Evolutionary conservation across 2,888 invertebrate species (phyloP).

Genomic region (Parnassius apollo): DNA sequence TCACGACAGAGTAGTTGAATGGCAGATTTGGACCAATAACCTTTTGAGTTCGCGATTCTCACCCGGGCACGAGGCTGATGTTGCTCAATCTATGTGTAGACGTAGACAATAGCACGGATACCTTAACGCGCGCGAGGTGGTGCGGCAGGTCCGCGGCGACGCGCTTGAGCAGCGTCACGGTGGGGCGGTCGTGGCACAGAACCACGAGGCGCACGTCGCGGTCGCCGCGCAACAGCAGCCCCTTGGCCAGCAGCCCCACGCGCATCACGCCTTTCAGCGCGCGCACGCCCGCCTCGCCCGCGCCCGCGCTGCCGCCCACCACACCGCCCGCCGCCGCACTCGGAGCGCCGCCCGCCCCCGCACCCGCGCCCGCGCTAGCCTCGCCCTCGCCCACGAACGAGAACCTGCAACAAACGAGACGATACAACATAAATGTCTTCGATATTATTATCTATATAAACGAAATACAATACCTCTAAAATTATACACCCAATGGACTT

Average conservation of each 20-base stretch:
- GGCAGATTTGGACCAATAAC: no score
- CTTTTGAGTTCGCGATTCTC: no score
- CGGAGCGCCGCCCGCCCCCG: conserved; percentile 66
- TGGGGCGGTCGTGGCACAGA: conserved; percentile 96
- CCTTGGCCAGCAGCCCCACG: conserved; percentile 89
- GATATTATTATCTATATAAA: no score
- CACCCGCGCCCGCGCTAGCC: conserved; percentile 30
- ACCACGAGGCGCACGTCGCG: conserved; percentile 95
- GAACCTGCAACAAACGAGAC: conserved; percentile 46
- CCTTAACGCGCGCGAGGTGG: conserved; percentile 82
- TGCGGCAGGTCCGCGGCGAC: conserved; percentile 92
- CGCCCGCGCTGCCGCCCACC: conserved; percentile 50
- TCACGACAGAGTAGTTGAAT: no score
- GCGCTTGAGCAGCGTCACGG: conserved; percentile 90
- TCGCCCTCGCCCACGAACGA: conserved; percentile 68
- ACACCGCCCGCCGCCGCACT: conserved; percentile 19
- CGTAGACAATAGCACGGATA: background rate
- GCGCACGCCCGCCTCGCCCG: conserved; percentile 80
- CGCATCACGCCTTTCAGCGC: conserved; percentile 98
- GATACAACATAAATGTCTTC: no score
- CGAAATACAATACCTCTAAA: no score
- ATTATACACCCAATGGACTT: no score
- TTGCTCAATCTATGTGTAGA: background rate
- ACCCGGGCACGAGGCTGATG: no score
- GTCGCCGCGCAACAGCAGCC: conserved; percentile 94